Evolutionary conservation across 2,113 vertebrate species (phyloP).

Genomic region (Ameiurus melas): DNA sequence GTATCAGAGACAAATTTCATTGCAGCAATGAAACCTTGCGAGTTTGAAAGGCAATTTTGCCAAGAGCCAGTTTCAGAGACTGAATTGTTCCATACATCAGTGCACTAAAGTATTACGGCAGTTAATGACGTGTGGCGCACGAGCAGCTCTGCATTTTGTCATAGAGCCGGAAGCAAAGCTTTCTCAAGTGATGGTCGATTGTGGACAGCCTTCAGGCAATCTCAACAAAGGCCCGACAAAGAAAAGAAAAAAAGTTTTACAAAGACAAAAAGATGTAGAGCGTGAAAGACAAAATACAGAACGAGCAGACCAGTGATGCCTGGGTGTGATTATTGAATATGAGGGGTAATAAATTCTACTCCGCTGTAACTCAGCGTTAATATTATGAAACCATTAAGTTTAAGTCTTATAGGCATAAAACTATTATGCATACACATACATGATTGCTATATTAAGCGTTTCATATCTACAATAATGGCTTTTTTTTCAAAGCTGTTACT

Average conservation of each 20-base stretch:
- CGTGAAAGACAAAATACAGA: background rate
- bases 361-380: background rate
- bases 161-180: slow-evolving; percentile 65
- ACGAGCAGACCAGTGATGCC: background rate
- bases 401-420: background rate
- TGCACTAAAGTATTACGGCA: slow-evolving; percentile 70
- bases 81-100: slow-evolving; percentile 72
- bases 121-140: slow-evolving; percentile 74
- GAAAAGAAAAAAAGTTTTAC: slow-evolving; percentile 27
- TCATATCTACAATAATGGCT: background rate
- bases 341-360: background rate
- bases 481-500: background rate
- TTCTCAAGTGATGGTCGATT: slow-evolving; percentile 63
- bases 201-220: slow-evolving; percentile 67
- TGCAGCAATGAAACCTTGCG: slow-evolving; percentile 49
- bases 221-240: slow-evolving; percentile 59
- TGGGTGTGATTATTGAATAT: background rate
- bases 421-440: background rate
- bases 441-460: background rate
- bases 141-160: slow-evolving; percentile 70
- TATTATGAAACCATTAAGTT: background rate
- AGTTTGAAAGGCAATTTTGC: slow-evolving; percentile 63
- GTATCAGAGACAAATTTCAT: slow-evolving; percentile 59
- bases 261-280: slow-evolving; percentile 9
- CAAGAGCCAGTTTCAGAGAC: slow-evolving; percentile 66